phyloP scores from a whole-genome alignment of 2,888 invertebrate genomes.

The Cerceris ruficornis region DNA sequence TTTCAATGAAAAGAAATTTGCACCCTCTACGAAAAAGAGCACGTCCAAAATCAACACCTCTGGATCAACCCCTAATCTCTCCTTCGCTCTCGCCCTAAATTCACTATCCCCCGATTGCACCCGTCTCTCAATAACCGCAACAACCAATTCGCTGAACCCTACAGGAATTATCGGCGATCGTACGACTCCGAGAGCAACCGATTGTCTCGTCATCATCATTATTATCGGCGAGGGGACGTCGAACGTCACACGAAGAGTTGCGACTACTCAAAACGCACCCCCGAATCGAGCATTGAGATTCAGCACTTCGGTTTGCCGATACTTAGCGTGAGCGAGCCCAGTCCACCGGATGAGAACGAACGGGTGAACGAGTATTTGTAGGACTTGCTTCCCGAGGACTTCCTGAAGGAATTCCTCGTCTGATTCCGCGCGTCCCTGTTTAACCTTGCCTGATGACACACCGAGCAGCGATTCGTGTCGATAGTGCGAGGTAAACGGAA shows the following conservation, averaged over 20 bases:
- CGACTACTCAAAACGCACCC: slow-evolving; percentile 78
- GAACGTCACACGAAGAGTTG: slow-evolving; percentile 83
- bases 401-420: slow-evolving; percentile 80
- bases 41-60: too few species aligned
- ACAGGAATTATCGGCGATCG: slow-evolving; percentile 74
- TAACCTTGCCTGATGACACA: not conserved
- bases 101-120: too few species aligned
- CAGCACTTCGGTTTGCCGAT: slow-evolving; percentile 88
- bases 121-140: too few species aligned
- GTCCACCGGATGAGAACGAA: slow-evolving; percentile 88
- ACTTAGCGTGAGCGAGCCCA: slow-evolving; percentile 90
- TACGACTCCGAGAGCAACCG: slow-evolving; percentile 71
- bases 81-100: too few species aligned
- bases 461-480: slow-evolving; percentile 2
- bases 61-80: too few species aligned
- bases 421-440: slow-evolving; percentile 47
- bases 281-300: slow-evolving; percentile 77
- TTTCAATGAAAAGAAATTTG: too few species aligned
- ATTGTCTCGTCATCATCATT: slow-evolving; percentile 62
- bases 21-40: too few species aligned
- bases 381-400: slow-evolving; percentile 80
- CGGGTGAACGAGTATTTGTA: slow-evolving; percentile 86
- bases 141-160: slow-evolving; percentile 26
- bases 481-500: slow-evolving; percentile 11
- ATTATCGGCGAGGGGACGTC: slow-evolving; percentile 83